Evolutionary conservation across 2,113 vertebrate species (phyloP).

Genomic region (Labeo rohita): DNA sequence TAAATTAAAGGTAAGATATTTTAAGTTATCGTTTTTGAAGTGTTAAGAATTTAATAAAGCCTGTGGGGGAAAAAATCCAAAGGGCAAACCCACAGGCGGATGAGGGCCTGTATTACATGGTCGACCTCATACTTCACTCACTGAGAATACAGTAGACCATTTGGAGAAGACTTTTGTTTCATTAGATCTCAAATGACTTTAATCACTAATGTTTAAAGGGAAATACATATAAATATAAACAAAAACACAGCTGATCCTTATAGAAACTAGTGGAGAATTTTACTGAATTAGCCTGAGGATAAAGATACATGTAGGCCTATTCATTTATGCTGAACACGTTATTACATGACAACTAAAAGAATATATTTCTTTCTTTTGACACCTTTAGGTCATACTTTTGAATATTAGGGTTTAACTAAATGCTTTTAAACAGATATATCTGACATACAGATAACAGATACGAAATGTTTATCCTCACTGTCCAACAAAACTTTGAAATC

Average conservation of each 20-base stretch:
- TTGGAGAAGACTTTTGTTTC: neutral
- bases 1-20: constrained; percentile 43
- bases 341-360: neutral
- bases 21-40: neutral
- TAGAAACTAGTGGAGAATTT: neutral
- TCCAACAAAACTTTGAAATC: neutral
- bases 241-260: neutral
- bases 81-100: neutral
- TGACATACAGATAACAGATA: no score
- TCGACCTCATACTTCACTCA: neutral
- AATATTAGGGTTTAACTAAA: neutral
- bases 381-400: neutral
- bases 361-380: neutral
- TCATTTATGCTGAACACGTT: neutral
- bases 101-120: neutral
- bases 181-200: neutral
- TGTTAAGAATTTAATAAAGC: neutral
- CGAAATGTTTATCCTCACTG: neutral
- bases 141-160: neutral
- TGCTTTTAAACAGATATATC: neutral
- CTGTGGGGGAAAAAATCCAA: neutral
- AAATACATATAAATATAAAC: neutral
- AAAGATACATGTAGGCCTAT: neutral
- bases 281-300: neutral
- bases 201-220: neutral